Evolutionary conservation across 1,140 invertebrate species (phyloP).

Genomic region (Pemphigus obesinymphae): DNA sequence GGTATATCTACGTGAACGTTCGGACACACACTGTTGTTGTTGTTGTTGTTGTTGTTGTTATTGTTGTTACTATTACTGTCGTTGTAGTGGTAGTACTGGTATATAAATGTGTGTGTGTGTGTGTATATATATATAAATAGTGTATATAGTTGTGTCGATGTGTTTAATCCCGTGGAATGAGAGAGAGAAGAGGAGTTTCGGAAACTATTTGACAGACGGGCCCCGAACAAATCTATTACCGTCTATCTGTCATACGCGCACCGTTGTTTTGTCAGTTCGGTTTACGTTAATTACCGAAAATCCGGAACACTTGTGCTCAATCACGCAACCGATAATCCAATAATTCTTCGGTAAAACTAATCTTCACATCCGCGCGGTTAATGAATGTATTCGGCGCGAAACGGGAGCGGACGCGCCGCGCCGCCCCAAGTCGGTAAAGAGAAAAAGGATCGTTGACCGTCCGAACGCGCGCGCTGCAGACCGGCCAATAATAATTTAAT

Average conservation of each 20-base stretch:
- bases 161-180: conserved; percentile 11
- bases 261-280: conserved; percentile 35
- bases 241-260: conserved; percentile 39
- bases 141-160: neutral
- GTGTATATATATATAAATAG: neutral
- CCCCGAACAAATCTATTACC: conserved; percentile 38
- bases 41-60: too few relatives aligned
- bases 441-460: neutral
- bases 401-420: neutral
- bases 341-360: conserved; percentile 33
- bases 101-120: too few relatives aligned
- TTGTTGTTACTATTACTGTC: too few relatives aligned
- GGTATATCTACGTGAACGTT: neutral
- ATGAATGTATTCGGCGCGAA: conserved; percentile 8
- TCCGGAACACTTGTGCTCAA: conserved; percentile 38
- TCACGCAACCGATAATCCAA: conserved; percentile 40
- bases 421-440: too few relatives aligned
- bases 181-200: neutral
- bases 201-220: conserved; percentile 39
- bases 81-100: too few relatives aligned
- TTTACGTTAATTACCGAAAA: conserved; percentile 40
- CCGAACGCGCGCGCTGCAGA: neutral
- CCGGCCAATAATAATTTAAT: neutral
- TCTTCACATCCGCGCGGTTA: conserved; percentile 32
- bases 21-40: too few relatives aligned